phyloP scores from a whole-genome alignment of 2,797 vertebrate genomes.

The Lacerta agilis region DNA sequence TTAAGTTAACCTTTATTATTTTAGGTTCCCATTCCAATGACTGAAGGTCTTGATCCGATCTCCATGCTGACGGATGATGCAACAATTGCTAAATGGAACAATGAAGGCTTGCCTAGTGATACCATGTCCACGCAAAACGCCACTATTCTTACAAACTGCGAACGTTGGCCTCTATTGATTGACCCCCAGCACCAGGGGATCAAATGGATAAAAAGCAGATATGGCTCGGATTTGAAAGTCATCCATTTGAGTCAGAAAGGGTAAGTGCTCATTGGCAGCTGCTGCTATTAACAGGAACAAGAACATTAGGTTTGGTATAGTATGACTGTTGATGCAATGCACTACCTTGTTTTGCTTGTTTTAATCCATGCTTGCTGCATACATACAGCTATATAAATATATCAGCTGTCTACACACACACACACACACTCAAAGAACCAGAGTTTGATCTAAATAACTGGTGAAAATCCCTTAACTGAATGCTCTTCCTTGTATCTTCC shows the following conservation, averaged over 20 bases:
- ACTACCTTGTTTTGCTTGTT: not conserved
- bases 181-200: slow-evolving; percentile 83
- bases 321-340: not conserved
- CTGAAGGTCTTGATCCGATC: slow-evolving; percentile 80
- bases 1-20: slow-evolving; percentile 58
- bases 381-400: too few relatives aligned
- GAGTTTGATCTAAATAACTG: not conserved
- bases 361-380: not conserved
- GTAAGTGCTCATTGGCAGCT: slow-evolving; percentile 66
- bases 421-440: too few relatives aligned
- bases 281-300: slow-evolving; percentile 6
- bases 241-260: slow-evolving; percentile 81
- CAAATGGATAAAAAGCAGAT: slow-evolving; percentile 85
- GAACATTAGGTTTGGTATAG: slow-evolving; percentile 17
- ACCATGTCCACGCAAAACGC: slow-evolving; percentile 82
- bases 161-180: slow-evolving; percentile 83
- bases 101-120: slow-evolving; percentile 81
- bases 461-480: not conserved
- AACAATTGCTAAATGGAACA: slow-evolving; percentile 84
- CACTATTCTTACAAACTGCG: slow-evolving; percentile 79
- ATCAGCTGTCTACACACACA: too few relatives aligned
- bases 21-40: slow-evolving; percentile 81
- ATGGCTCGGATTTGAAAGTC: slow-evolving; percentile 78
- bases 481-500: not conserved
- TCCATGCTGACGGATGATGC: slow-evolving; percentile 80